Evolutionary conservation across 2,797 vertebrate genomes (phyloP).

Genomic region (Cuniculus paca): DNA sequence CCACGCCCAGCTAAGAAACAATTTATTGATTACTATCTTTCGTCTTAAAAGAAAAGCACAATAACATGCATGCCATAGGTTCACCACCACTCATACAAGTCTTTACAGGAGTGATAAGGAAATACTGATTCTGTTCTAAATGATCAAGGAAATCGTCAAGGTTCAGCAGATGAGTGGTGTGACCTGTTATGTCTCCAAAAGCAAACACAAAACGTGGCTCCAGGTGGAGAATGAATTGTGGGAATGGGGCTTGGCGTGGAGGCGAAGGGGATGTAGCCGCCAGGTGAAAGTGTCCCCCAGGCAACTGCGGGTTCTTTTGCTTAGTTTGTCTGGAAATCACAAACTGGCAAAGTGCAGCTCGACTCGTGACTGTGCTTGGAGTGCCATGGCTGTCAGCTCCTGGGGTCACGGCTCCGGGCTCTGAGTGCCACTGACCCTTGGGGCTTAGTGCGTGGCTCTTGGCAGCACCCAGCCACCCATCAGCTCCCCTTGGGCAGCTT

Average conservation of each 20-base stretch:
- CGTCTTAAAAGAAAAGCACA: background rate
- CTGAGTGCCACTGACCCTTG: background rate
- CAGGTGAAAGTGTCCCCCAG: background rate
- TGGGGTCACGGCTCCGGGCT: background rate
- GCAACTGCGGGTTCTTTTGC: background rate
- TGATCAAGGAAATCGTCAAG: background rate
- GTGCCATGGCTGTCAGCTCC: background rate
- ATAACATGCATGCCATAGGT: background rate
- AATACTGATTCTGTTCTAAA: background rate
- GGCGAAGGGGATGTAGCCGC: background rate
- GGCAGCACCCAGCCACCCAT: background rate
- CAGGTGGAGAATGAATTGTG: background rate
- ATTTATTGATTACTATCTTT: background rate
- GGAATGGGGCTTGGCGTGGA: background rate
- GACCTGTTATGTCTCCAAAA: background rate
- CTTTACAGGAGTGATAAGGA: background rate
- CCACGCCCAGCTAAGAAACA: too few species aligned
- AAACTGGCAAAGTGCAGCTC: background rate
- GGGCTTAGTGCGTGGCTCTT: background rate
- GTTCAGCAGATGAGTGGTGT: background rate
- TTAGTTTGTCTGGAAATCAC: background rate
- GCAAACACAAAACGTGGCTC: background rate
- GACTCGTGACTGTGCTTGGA: background rate
- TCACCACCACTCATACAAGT: background rate
- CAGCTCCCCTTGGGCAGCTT: background rate